A percentile compares a stretch with the other conserved stretches of the same genome.
Conservation (phyloP, 2,888 invertebrate genomes). For the Ornithoptera alexandrae region DNA sequence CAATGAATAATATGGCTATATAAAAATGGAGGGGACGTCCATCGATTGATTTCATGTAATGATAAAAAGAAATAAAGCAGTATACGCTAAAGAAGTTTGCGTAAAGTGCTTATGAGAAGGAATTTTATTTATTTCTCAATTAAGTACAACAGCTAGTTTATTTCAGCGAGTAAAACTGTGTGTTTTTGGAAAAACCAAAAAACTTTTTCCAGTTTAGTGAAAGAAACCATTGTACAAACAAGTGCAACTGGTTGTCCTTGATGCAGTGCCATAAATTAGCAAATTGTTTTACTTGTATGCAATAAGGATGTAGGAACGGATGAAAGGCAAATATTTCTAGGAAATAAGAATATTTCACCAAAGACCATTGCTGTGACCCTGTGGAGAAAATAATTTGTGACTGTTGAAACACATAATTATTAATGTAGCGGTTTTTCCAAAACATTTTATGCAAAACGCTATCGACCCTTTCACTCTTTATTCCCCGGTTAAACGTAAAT, state of each 20-base stretch:
- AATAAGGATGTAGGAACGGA: conserved; percentile 24
- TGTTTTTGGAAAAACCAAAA: conserved; percentile 12
- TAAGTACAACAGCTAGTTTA: not conserved
- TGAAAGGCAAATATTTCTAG: conserved; percentile 18
- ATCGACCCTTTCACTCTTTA: conserved; percentile 29
- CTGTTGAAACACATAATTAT: conserved; percentile 5
- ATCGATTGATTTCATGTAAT: too few species aligned
- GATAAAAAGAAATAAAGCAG: too few species aligned
- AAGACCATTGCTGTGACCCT: conserved; percentile 14
- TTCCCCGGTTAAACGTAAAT: conserved; percentile 12
- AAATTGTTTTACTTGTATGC: conserved; percentile 16
- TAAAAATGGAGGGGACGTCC: too few species aligned
- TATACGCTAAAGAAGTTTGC: not conserved
- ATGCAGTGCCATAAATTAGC: conserved; percentile 10
- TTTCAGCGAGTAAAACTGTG: conserved; percentile 2
- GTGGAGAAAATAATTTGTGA: conserved; percentile 25
- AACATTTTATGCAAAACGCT: not conserved
- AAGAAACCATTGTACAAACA: conserved; percentile 9
- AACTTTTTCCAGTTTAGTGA: conserved; percentile 4
- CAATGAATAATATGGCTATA: too few species aligned
- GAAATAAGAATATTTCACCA: conserved; percentile 15
- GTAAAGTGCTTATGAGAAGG: not conserved
- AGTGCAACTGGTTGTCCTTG: conserved; percentile 23
- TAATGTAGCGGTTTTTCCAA: conserved; percentile 23
- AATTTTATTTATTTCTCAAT: not conserved